A percentile compares a stretch with the other conserved stretches of the same genome.
Conservation (phyloP, 2,797 vertebrate genomes). For the Thunnus albacares region DNA sequence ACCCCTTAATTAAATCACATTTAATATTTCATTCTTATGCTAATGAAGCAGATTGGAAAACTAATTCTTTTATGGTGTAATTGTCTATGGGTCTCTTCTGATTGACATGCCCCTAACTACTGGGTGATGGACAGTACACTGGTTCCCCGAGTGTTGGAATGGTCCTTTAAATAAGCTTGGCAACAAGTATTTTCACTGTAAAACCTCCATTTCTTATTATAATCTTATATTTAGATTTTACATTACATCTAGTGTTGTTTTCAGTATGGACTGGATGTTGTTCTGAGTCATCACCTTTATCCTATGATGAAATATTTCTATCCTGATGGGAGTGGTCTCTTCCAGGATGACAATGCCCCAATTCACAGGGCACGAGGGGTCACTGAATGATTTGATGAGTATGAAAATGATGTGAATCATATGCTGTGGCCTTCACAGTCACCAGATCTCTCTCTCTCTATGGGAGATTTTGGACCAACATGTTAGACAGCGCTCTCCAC, state of each 20-base stretch:
- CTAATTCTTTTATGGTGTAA: conserved; percentile 56
- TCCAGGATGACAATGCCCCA: too few species aligned
- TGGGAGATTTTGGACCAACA: too few species aligned
- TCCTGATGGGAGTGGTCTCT: too few species aligned
- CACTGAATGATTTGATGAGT: too few species aligned
- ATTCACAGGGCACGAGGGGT: too few species aligned
- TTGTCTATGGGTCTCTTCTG: conserved; percentile 30
- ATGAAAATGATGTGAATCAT: too few species aligned
- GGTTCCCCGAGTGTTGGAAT: background rate
- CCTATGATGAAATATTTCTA: too few species aligned
- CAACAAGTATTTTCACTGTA: background rate
- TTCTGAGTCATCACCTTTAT: too few species aligned
- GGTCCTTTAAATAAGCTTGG: background rate
- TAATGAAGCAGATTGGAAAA: conserved; percentile 66
- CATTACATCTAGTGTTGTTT: background rate
- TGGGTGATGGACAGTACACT: conserved; percentile 14
- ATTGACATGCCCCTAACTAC: conserved; percentile 30
- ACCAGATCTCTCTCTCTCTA: too few species aligned
- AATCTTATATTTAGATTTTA: background rate
- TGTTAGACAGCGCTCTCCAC: too few species aligned
- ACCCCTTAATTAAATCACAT: conserved; percentile 75
- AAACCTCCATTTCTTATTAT: too few species aligned
- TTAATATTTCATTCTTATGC: conserved; percentile 72
- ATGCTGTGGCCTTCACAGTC: too few species aligned
- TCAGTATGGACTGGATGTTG: background rate